phyloP scores from a whole-genome alignment of 2,113 vertebrate species.

The Promerops cafer region DNA sequence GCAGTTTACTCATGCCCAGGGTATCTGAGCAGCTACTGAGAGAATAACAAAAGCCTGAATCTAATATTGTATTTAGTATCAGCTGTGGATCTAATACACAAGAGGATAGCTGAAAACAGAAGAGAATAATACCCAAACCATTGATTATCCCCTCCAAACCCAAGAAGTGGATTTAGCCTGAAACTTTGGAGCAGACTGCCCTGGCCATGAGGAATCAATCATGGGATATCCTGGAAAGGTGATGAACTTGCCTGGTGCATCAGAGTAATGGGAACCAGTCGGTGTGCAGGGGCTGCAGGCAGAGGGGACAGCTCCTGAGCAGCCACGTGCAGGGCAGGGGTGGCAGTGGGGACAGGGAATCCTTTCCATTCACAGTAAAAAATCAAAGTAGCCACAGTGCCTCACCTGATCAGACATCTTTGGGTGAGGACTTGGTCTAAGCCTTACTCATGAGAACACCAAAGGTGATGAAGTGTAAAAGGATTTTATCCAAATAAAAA shows the following conservation, averaged over 20 bases:
- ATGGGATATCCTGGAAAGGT: conserved; percentile 63
- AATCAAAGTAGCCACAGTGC: background rate
- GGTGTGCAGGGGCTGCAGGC: conserved; percentile 16
- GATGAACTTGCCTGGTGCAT: conserved; percentile 66
- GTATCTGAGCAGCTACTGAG: background rate
- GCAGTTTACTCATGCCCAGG: background rate
- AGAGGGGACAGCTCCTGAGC: conserved; percentile 64
- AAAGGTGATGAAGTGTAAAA: conserved; percentile 27
- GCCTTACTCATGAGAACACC: background rate
- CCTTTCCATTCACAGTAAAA: background rate
- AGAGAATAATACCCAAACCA: background rate
- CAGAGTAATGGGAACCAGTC: conserved; percentile 63
- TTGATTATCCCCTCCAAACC: background rate
- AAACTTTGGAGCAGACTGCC: conserved; percentile 40
- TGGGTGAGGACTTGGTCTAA: background rate
- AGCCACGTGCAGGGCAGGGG: conserved; percentile 20
- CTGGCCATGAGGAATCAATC: conserved; percentile 74
- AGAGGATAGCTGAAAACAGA: background rate
- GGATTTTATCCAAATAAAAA: conserved; percentile 13
- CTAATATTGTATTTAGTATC: background rate
- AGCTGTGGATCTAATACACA: background rate
- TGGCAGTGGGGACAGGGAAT: conserved; percentile 12
- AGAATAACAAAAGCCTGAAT: background rate
- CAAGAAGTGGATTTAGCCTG: background rate
- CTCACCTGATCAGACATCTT: background rate